phyloP scores from a whole-genome alignment of 2,113 vertebrate species.

The Chaetura pelagica region DNA sequence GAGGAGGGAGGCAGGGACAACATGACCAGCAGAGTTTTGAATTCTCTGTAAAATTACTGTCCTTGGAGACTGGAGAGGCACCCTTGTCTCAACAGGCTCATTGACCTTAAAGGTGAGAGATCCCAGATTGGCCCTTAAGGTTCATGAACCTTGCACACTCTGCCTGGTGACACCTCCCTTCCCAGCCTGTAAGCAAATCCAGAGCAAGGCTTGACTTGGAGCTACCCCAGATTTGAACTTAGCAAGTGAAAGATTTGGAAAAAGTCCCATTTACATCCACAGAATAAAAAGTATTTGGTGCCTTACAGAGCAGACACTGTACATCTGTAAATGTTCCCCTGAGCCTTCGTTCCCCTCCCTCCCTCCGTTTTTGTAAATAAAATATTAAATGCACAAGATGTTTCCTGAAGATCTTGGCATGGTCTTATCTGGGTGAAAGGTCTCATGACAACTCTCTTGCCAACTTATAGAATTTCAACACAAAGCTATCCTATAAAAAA shows the following conservation, averaged over 20 bases:
- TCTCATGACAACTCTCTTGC: slow-evolving; percentile 2
- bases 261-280: background rate
- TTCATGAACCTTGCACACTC: background rate
- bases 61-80: background rate
- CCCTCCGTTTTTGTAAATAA: background rate
- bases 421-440: slow-evolving; percentile 56
- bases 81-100: background rate
- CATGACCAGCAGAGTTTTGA: background rate
- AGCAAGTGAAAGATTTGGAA: background rate
- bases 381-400: slow-evolving; percentile 42
- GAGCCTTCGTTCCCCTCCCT: background rate
- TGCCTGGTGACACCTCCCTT: background rate
- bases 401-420: slow-evolving; percentile 60
- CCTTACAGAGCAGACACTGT: background rate
- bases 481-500: slow-evolving; percentile 55
- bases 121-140: background rate
- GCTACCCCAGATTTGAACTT: background rate
- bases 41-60: background rate
- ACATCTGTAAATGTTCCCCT: background rate
- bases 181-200: background rate
- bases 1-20: background rate
- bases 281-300: slow-evolving; percentile 3
- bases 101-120: background rate
- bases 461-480: slow-evolving; percentile 62
- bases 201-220: background rate